Conservation (phyloP, 1,140 invertebrate species). For the Tetramorium simillimum region DNA sequence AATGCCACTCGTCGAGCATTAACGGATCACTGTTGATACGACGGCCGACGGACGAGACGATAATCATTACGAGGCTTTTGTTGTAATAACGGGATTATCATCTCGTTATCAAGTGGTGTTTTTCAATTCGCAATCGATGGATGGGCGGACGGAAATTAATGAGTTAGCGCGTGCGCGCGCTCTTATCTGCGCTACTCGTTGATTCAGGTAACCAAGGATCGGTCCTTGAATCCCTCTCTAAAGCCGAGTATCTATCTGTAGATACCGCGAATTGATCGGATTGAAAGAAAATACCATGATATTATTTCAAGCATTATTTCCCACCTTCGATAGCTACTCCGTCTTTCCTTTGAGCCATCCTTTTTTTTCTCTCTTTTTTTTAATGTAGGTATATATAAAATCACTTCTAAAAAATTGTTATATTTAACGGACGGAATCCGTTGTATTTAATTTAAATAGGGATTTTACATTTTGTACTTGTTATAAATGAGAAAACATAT, state of each 20-base stretch:
- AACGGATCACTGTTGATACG: constrained; percentile 60
- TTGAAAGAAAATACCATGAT: constrained; percentile 83
- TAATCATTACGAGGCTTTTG: constrained; percentile 60
- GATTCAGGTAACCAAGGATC: constrained; percentile 53
- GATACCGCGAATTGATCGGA: constrained; percentile 72
- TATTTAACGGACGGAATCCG: background rate
- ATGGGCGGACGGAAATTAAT: constrained; percentile 36
- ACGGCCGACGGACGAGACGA: constrained; percentile 40
- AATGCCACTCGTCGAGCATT: constrained; percentile 63
- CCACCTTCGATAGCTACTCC: background rate
- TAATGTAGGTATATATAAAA: background rate
- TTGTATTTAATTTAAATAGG: background rate
- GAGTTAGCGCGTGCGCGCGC: constrained; percentile 35
- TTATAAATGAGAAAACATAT: background rate
- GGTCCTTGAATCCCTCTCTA: constrained; percentile 34
- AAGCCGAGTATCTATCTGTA: constrained; percentile 33
- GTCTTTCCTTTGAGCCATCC: background rate
- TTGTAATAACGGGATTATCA: constrained; percentile 60
- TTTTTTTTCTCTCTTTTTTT: background rate
- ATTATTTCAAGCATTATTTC: constrained; percentile 80
- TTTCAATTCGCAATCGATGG: constrained; percentile 54
- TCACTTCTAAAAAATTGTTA: background rate
- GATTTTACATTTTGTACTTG: background rate
- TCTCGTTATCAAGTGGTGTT: constrained; percentile 57
- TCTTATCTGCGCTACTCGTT: constrained; percentile 53